phyloP scores from a whole-genome alignment of 2,797 vertebrate genomes.

The Sylvia borin region DNA sequence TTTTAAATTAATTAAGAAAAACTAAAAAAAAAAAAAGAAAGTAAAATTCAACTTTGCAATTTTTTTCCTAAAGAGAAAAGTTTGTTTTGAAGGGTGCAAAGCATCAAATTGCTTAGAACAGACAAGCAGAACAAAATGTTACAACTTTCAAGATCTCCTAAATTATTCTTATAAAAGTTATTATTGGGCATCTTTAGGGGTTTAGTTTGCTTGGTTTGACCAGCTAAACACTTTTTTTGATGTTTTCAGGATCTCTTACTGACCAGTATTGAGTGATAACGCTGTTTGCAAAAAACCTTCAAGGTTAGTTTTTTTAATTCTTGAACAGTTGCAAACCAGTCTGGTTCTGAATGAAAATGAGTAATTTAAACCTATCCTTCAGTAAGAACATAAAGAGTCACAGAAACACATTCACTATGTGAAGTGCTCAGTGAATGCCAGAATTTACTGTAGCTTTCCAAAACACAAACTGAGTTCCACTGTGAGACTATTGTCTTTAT shows the following conservation, averaged over 20 bases:
- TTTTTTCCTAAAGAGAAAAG: background rate
- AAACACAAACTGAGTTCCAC: background rate
- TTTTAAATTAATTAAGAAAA: background rate
- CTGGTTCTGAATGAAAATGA: background rate
- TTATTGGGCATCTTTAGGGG: background rate
- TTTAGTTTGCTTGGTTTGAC: background rate
- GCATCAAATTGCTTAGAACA: background rate
- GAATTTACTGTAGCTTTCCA: background rate
- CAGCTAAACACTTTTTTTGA: background rate
- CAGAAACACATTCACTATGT: background rate
- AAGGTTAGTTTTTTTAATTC: background rate
- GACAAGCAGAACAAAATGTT: background rate
- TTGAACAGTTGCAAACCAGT: background rate
- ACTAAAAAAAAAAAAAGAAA: background rate
- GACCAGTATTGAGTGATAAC: background rate
- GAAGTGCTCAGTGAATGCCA: background rate
- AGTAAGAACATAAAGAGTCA: background rate
- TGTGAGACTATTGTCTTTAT: background rate
- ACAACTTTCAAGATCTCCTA: background rate
- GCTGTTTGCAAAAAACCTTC: background rate
- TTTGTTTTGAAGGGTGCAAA: background rate
- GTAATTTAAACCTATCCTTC: background rate
- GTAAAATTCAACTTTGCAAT: background rate
- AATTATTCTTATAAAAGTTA: background rate
- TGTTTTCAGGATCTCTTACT: background rate